A percentile compares a stretch with the other conserved stretches of the same genome.
phyloP scores from a whole-genome alignment of 2,113 vertebrate genomes.

The Meriones unguiculatus region DNA sequence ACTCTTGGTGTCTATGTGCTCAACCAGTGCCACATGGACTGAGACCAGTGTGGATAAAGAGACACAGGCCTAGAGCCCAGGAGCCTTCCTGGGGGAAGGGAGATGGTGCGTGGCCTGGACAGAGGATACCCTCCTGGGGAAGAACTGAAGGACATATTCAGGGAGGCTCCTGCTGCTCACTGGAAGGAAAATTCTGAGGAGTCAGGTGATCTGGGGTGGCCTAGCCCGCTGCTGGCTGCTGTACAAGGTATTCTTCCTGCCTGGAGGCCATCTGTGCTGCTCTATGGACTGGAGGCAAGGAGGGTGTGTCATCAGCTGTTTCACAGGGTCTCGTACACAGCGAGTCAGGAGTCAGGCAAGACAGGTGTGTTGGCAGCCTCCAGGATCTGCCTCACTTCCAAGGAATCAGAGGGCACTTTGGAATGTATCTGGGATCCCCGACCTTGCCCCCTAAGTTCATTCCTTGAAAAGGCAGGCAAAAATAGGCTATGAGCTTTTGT shows the following conservation, averaged over 20 bases:
- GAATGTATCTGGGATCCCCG: background rate
- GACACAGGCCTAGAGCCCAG: background rate
- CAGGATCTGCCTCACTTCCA: background rate
- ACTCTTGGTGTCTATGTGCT: background rate
- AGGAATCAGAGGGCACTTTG: background rate
- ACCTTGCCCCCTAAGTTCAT: background rate
- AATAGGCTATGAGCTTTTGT: background rate
- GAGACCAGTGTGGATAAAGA: background rate
- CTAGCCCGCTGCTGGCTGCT: background rate
- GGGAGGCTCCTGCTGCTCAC: background rate
- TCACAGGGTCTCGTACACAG: background rate
- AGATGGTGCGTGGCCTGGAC: background rate
- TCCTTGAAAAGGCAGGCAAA: background rate
- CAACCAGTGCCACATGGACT: background rate
- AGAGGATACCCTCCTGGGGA: background rate
- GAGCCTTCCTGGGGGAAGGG: background rate
- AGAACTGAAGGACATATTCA: no score
- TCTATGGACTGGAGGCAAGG: no score
- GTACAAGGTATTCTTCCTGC: rapidly evolving
- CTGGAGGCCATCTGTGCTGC: background rate
- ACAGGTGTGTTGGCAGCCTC: background rate
- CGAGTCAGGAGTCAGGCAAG: no score
- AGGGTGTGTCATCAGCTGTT: background rate
- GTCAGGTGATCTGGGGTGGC: background rate
- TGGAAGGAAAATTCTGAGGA: background rate